Conservation (phyloP, 2,888 invertebrate genomes). For the Polydrusus cervinus region DNA sequence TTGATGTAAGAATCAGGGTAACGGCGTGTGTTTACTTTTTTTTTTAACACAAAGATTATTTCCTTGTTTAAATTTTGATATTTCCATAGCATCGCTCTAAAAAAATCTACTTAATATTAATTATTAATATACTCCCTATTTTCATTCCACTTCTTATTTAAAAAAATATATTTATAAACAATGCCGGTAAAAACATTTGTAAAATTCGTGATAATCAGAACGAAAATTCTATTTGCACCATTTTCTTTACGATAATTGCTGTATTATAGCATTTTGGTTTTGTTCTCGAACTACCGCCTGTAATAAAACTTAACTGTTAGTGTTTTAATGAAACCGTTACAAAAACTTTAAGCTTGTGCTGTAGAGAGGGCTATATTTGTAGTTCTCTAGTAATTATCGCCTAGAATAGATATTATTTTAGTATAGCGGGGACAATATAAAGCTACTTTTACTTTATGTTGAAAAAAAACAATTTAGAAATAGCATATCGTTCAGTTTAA, state of each 20-base stretch:
- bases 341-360: conserved; percentile 32
- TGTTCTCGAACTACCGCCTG: conserved; percentile 49
- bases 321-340: conserved; percentile 53
- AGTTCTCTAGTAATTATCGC: background rate
- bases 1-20: too few species aligned
- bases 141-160: too few species aligned
- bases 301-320: conserved; percentile 55
- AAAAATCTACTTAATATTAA: too few species aligned
- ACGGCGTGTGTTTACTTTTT: too few species aligned
- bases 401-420: conserved; percentile 3
- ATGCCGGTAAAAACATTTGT: background rate
- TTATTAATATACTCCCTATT: too few species aligned
- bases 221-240: conserved; percentile 44
- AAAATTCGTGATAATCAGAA: conserved; percentile 46
- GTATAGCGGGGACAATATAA: conserved; percentile 22
- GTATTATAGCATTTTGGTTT: conserved; percentile 53
- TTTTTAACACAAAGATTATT: too few species aligned
- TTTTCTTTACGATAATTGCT: conserved; percentile 52
- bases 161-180: too few species aligned
- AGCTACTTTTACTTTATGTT: background rate
- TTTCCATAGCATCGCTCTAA: too few species aligned
- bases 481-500: too few species aligned
- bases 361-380: conserved; percentile 13
- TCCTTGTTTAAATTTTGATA: too few species aligned
- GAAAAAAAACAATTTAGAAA: background rate